A percentile compares a stretch with the other conserved stretches of the same genome.
phyloP scores from a whole-genome alignment of 1,140 invertebrate species.

The Eulimnadia texana region DNA sequence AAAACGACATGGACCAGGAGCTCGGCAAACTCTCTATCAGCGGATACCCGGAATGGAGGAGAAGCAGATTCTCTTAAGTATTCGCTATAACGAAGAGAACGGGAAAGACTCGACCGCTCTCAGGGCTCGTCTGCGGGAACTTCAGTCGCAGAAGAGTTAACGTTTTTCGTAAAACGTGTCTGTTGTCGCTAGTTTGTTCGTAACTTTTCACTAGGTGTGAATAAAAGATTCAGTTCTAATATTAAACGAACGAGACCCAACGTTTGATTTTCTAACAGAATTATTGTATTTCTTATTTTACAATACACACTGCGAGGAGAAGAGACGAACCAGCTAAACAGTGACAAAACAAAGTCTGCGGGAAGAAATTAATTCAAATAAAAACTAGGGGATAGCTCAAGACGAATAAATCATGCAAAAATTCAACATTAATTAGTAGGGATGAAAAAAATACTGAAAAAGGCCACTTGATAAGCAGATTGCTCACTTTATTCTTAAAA shows the following conservation, averaged over 20 bases:
- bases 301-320: neutral
- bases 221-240: no score
- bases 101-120: neutral
- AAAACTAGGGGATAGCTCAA: no score
- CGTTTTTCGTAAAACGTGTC: no score
- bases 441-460: neutral
- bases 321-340: no score
- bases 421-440: neutral
- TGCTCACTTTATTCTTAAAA: no score
- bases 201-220: no score
- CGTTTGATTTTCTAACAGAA: neutral
- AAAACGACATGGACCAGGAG: slow-evolving; percentile 63
- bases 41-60: slow-evolving; percentile 52
- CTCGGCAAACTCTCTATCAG: slow-evolving; percentile 46
- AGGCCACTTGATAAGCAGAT: neutral
- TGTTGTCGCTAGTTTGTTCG: no score
- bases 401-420: no score
- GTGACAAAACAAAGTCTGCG: no score
- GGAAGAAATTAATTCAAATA: no score
- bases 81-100: neutral
- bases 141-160: neutral
- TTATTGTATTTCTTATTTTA: neutral
- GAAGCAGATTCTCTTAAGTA: slow-evolving; percentile 35
- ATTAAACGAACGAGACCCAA: no score
- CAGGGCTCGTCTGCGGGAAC: neutral